These are phyloP conservation scores for Champsocephalus esox DNA, from an alignment of 2,797 vertebrate genomes.

Conservation along the genomic window DNA sequence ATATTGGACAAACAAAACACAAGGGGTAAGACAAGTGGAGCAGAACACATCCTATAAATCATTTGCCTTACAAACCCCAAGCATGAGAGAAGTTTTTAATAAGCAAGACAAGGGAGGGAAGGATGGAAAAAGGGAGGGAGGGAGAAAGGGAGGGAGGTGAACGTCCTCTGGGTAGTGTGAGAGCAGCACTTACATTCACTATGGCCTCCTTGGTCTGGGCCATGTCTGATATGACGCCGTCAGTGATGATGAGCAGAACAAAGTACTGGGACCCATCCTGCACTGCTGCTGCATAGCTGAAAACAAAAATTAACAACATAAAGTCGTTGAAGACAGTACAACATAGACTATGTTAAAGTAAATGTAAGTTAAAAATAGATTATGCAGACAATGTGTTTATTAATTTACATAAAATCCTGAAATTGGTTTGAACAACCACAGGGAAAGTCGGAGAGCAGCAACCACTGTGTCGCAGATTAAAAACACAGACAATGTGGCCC, in stretches of 20 bases:
- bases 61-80: constrained; percentile 49
- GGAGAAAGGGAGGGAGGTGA: neutral
- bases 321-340: neutral
- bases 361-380: constrained; percentile 11
- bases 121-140: neutral
- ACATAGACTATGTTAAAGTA: neutral
- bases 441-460: constrained; percentile 17
- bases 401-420: constrained; percentile 18
- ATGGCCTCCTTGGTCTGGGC: constrained; percentile 98
- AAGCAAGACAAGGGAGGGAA: neutral
- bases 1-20: constrained; percentile 51
- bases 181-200: constrained; percentile 90
- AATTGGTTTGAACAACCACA: constrained; percentile 16
- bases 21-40: constrained; percentile 54
- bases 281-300: constrained; percentile 89
- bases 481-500: constrained; percentile 25
- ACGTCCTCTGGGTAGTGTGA: constrained; percentile 23
- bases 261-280: constrained; percentile 97
- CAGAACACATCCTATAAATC: constrained; percentile 68
- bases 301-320: constrained; percentile 26
- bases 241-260: constrained; percentile 96
- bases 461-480: constrained; percentile 14
- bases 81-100: constrained; percentile 11
- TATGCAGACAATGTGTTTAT: neutral
- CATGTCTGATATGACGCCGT: constrained; percentile 98